Evolutionary conservation across 2,888 invertebrate genomes (phyloP).

Genomic region (Frankliniella fusca): DNA sequence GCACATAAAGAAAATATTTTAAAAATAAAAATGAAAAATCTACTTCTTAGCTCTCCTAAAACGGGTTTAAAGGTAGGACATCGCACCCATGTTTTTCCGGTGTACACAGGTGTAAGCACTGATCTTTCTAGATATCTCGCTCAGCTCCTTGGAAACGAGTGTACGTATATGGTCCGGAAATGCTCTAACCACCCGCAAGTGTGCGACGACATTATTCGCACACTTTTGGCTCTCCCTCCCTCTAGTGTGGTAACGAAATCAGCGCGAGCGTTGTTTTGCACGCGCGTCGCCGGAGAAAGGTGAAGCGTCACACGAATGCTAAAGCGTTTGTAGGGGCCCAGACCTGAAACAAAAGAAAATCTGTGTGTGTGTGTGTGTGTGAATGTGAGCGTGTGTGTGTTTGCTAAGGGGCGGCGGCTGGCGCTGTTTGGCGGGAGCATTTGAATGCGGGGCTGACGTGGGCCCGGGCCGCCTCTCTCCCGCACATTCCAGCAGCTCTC

Average conservation of each 20-base stretch:
- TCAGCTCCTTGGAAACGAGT: no score
- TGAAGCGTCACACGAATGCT: not conserved
- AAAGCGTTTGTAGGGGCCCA: not conserved
- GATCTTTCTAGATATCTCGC: no score
- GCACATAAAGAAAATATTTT: no score
- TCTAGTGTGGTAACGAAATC: not conserved
- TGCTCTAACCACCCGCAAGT: not conserved
- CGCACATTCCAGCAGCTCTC: no score
- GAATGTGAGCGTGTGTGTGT: not conserved
- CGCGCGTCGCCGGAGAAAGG: not conserved
- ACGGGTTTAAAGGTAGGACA: no score
- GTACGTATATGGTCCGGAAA: not conserved
- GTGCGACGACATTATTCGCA: not conserved
- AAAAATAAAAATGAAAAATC: no score
- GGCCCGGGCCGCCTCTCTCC: no score
- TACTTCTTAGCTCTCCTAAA: no score
- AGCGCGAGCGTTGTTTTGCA: not conserved
- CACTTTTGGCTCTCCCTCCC: no score
- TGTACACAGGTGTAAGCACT: no score
- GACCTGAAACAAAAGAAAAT: not conserved
- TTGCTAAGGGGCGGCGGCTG: not conserved
- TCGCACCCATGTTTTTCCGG: no score
- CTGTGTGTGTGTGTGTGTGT: not conserved
- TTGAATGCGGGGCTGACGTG: not conserved
- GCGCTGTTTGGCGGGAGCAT: not conserved